Conservation (phyloP, 2,797 vertebrate genomes). For the Gymnopithys bicolor region DNA sequence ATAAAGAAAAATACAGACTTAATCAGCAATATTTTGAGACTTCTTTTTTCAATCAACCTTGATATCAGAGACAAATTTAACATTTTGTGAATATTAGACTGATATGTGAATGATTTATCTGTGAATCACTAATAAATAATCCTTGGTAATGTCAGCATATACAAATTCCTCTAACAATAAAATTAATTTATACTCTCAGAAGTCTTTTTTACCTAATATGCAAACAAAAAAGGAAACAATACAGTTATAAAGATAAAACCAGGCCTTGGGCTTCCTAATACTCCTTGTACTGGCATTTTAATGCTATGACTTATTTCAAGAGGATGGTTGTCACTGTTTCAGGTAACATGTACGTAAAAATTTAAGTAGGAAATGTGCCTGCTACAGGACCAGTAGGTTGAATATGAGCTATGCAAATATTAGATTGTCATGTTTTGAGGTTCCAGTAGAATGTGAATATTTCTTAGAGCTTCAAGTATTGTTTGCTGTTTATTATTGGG, state of each 20-base stretch:
- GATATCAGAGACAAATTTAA: not conserved
- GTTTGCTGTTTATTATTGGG: not conserved
- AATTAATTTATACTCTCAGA: not conserved
- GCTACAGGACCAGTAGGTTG: not conserved
- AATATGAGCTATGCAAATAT: not conserved
- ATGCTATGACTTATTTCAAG: not conserved
- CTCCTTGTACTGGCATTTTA: not conserved
- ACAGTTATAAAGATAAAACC: not conserved
- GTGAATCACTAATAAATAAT: not conserved
- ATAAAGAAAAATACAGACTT: not conserved
- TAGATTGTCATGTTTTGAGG: not conserved
- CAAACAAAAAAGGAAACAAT: not conserved
- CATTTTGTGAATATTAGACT: not conserved
- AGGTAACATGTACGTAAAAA: not conserved
- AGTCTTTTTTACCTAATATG: not conserved
- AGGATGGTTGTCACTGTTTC: not conserved
- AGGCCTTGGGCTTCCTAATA: not conserved
- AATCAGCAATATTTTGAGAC: not conserved
- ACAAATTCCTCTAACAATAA: not conserved
- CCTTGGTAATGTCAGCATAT: not conserved
- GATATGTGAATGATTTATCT: not conserved
- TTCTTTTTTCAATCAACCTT: not conserved
- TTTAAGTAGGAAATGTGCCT: not conserved
- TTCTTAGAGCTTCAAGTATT: not conserved
- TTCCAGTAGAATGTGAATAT: fast-evolving